Conservation (phyloP, 1,140 invertebrate genomes). For the Drosophila teissieri region DNA sequence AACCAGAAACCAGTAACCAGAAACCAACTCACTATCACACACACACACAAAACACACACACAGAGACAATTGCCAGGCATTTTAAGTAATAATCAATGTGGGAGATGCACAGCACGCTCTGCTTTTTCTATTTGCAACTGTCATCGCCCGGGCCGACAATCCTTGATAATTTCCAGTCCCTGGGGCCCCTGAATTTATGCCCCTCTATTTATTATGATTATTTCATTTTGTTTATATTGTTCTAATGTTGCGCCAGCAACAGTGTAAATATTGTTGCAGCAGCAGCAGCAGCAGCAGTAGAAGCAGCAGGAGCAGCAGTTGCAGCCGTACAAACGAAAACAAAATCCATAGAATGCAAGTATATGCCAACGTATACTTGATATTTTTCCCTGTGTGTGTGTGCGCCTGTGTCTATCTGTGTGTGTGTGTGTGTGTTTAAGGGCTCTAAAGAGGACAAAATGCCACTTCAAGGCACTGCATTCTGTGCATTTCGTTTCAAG, state of each 20-base stretch:
- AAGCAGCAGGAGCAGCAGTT: slow-evolving; percentile 23
- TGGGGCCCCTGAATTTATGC: slow-evolving; percentile 51
- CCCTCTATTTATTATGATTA: slow-evolving; percentile 72
- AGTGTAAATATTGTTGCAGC: slow-evolving; percentile 70
- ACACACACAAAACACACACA: neutral
- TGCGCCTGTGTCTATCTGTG: slow-evolving; percentile 5
- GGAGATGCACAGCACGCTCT: slow-evolving; percentile 8
- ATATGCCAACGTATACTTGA: slow-evolving; percentile 10
- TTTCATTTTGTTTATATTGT: slow-evolving; percentile 74
- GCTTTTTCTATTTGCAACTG: slow-evolving; percentile 32
- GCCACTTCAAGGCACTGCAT: slow-evolving; percentile 49
- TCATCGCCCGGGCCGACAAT: slow-evolving; percentile 51
- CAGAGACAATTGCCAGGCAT: slow-evolving; percentile 33
- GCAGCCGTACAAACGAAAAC: slow-evolving; percentile 42
- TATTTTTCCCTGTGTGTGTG: slow-evolving; percentile 8
- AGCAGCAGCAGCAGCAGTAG: slow-evolving; percentile 24
- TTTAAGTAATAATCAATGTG: slow-evolving; percentile 67
- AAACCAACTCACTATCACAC: no score
- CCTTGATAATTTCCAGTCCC: slow-evolving; percentile 61
- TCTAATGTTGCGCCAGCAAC: slow-evolving; percentile 67
- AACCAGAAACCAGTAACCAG: slow-evolving; percentile 8
- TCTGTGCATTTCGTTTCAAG: slow-evolving; percentile 45
- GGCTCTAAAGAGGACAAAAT: slow-evolving; percentile 34
- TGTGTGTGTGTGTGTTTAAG: slow-evolving; percentile 12
- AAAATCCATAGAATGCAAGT: slow-evolving; percentile 36